Conservation (phyloP, 2,113 vertebrate species). For the Heterochromis multidens region DNA sequence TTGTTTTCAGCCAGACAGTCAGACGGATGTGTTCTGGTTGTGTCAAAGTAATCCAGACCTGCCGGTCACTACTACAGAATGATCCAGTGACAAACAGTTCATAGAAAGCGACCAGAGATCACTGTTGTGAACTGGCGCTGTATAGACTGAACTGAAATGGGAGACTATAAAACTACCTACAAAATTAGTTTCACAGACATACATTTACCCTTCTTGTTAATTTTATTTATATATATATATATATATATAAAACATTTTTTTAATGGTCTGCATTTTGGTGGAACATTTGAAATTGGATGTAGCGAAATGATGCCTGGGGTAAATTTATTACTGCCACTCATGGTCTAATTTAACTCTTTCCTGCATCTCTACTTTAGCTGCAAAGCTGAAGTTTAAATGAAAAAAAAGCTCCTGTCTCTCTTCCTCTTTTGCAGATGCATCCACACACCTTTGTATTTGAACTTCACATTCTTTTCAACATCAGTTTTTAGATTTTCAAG, state of each 20-base stretch:
- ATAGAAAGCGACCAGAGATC: neutral
- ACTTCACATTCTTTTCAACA: conserved; percentile 57
- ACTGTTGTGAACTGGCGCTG: neutral
- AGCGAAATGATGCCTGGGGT: neutral
- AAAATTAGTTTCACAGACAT: conserved; percentile 41
- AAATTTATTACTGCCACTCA: neutral
- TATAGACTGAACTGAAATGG: neutral
- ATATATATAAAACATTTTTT: too few relatives aligned
- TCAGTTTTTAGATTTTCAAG: conserved; percentile 54
- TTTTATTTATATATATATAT: too few relatives aligned
- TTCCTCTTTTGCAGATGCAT: conserved; percentile 65
- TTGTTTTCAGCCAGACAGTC: neutral
- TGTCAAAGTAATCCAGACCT: conserved; percentile 21
- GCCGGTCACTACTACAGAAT: neutral
- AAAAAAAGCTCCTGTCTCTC: conserved; percentile 47
- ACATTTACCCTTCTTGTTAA: conserved; percentile 6
- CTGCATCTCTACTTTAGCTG: conserved; percentile 33
- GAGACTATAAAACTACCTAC: conserved; percentile 47
- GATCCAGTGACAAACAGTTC: neutral
- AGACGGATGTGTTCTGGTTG: neutral
- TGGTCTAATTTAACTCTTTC: neutral
- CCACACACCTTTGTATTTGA: conserved; percentile 66
- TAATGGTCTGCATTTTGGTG: neutral
- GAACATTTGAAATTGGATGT: neutral
- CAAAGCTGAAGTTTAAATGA: neutral